Base-by-base conservation (phyloP, 2,797 vertebrate species). In the Macrochelys suwanniensis region DNA sequence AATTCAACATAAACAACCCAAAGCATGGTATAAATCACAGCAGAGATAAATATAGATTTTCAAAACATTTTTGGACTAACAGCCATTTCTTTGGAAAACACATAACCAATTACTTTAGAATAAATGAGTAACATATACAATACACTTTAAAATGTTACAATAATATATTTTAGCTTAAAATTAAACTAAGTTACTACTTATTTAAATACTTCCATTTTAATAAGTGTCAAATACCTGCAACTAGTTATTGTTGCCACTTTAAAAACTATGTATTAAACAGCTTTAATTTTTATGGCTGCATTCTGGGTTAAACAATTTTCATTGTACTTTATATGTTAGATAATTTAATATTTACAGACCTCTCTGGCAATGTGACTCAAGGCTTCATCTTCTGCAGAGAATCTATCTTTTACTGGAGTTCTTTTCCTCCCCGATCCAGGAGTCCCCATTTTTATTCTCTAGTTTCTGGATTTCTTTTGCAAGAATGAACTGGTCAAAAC, bases 361-460 rank as follows among this genome's bases (percentile, higher is more conserved):
- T 99, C 99, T 98, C 99, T 98, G 84, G 99, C 99, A 87, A 99
- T 99, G 98, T 98, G 99, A 98, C 99, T 99, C 97, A 99, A 97
- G 59, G 99, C 99, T 96, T 99, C 99, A 98, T 99, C 99, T 98
- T 99, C 99, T 31, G 99, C 99, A 91, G 99, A 99, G 98, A 99
- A 99, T 57, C 99, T 99, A 97, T 99, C 99, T 98, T 99, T 99
- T 82, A 99, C 92, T 45, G 99, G 99, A 81, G 99, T 99, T 90
- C 99, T 99, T 97, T 99, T 99, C 95, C 99, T 98, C 97, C 99
- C 99, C 94, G 99, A 98, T 97, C 99, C 99, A 98, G 99, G 99
- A 95, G 99, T 99, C 97, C 99, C 99, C 99, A 99, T 99, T 95
- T 96, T 98, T 97, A 97, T 94, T 89, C 89, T 94, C 84, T 80